Conservation (phyloP, 2,888 invertebrate genomes). For the Macroteleia sp. region DNA sequence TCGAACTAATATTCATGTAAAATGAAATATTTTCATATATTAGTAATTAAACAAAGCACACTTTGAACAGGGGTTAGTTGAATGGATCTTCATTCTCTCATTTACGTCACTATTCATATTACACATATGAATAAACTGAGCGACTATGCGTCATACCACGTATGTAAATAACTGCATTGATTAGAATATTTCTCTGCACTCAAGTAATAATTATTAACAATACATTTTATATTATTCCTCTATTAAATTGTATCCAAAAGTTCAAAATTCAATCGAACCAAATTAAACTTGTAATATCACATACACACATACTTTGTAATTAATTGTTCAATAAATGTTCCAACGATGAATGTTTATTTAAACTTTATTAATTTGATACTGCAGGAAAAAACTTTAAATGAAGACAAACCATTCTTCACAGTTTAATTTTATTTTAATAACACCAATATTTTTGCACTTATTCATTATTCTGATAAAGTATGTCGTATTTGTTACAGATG, state of each 20-base stretch:
- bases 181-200: slow-evolving; percentile 12
- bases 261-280: no score
- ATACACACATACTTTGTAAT: no score
- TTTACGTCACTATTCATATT: slow-evolving; percentile 33
- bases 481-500: not conserved
- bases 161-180: slow-evolving; percentile 41
- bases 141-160: slow-evolving; percentile 25
- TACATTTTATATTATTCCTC: no score
- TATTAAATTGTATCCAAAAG: not conserved
- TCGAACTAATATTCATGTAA: not conserved
- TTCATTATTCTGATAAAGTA: not conserved
- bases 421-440: not conserved
- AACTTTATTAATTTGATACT: no score
- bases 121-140: slow-evolving; percentile 33
- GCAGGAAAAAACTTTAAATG: no score
- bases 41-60: slow-evolving; percentile 6
- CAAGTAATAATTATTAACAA: slow-evolving; percentile 11
- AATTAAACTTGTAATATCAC: no score
- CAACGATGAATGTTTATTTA: no score
- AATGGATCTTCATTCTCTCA: slow-evolving; percentile 24
- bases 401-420: no score
- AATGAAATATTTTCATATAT: slow-evolving; percentile 4
- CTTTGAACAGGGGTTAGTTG: slow-evolving; percentile 19
- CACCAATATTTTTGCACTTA: not conserved
- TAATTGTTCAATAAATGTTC: no score